Percentiles rank a stretch among this genome's conserved stretches.
Evolutionary conservation across 2,797 vertebrate genomes (phyloP).

Genomic region (Cossypha niveicapilla): DNA sequence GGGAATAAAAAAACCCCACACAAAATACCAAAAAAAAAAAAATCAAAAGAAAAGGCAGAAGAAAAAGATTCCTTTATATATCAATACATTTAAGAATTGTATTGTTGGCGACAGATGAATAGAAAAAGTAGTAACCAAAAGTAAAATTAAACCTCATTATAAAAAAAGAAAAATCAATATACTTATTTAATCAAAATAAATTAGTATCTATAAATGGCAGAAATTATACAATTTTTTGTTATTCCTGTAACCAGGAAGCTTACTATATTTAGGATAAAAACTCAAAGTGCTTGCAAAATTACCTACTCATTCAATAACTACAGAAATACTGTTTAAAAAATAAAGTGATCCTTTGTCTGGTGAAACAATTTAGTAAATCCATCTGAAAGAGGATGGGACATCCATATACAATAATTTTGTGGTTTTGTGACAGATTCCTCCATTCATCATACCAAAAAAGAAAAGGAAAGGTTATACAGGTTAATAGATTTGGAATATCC

Average conservation of each 20-base stretch:
- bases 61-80: neutral
- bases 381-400: constrained; percentile 1
- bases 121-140: neutral
- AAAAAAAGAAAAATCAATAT: neutral
- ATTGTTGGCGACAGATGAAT: neutral
- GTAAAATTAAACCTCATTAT: neutral
- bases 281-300: neutral
- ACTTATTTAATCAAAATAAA: neutral
- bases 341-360: neutral
- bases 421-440: neutral
- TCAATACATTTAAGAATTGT: fast-evolving
- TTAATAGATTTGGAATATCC: constrained; percentile 48
- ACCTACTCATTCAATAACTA: neutral
- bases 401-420: neutral
- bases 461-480: constrained; percentile 22
- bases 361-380: constrained; percentile 1
- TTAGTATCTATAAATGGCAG: neutral
- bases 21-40: neutral
- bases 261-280: neutral
- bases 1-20: too few relatives aligned
- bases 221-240: neutral
- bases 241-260: neutral
- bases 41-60: neutral
- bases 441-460: constrained; percentile 36
- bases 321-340: neutral